Evolutionary conservation across 2,113 vertebrate species (phyloP).

Genomic region (Pipa parva): DNA sequence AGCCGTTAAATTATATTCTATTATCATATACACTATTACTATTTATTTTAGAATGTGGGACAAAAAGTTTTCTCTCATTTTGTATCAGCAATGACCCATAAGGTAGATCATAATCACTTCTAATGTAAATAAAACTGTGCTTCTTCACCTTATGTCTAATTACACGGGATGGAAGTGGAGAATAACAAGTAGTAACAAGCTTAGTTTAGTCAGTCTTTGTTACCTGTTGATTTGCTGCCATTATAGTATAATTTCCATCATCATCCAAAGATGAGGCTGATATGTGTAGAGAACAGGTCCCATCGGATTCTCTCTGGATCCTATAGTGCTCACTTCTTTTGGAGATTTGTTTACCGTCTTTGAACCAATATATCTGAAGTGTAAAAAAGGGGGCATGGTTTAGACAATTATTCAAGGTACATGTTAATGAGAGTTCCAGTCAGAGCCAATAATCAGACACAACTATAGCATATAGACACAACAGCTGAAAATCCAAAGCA

Average conservation of each 20-base stretch:
- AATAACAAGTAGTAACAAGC: too few relatives aligned
- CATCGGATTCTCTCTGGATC: constrained; percentile 82
- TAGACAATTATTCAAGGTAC: background rate
- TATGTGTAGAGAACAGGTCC: constrained; percentile 85
- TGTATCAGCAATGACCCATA: too few relatives aligned
- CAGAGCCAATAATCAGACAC: background rate
- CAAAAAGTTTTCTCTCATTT: too few relatives aligned
- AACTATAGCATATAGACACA: background rate
- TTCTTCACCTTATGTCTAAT: too few relatives aligned
- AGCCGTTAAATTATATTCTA: too few relatives aligned
- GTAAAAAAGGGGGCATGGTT: constrained; percentile 32
- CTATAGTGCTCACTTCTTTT: constrained; percentile 90
- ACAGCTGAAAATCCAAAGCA: constrained; percentile 22
- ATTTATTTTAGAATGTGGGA: too few relatives aligned
- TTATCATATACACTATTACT: too few relatives aligned
- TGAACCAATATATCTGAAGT: constrained; percentile 94
- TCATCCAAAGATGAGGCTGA: constrained; percentile 83
- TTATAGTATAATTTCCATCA: constrained; percentile 96
- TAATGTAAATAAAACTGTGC: too few relatives aligned
- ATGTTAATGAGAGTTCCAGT: background rate
- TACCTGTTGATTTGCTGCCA: constrained; percentile 91
- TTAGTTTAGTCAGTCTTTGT: constrained; percentile 46
- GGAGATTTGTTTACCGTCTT: constrained; percentile 98
- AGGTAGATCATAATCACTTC: too few relatives aligned
- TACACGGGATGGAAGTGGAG: too few relatives aligned